Percentiles rank a stretch among this genome's conserved stretches.
Conservation (phyloP, 1,140 invertebrate species). For the Magallana ariakensis region DNA sequence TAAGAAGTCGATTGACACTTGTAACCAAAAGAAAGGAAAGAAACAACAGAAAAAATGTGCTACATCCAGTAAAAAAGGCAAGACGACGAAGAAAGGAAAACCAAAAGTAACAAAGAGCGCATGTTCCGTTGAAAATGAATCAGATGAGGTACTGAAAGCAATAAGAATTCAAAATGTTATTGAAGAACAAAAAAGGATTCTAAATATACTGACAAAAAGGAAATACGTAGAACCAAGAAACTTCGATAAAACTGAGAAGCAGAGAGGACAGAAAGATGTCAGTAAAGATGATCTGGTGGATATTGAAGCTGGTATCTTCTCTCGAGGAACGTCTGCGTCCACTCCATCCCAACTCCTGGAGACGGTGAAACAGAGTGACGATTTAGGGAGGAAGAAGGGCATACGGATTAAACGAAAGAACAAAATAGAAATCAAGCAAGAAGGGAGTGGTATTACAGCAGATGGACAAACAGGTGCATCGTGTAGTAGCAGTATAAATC, state of each 20-base stretch:
- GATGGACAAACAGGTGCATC: not conserved
- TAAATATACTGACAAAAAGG: not conserved
- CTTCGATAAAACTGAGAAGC: not conserved
- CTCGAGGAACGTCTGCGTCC: not conserved
- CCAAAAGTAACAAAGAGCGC: not conserved
- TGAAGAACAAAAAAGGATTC: not conserved
- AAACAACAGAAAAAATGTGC: not conserved
- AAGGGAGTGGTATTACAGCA: not conserved
- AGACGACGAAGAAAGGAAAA: not conserved
- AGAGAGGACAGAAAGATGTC: not conserved
- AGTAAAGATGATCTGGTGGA: not conserved
- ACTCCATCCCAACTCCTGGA: not conserved
- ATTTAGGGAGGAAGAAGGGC: not conserved
- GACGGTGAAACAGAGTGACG: not conserved
- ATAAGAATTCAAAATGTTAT: conserved; percentile 22
- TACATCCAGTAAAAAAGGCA: not conserved
- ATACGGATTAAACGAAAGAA: conserved; percentile 34
- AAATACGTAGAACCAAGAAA: not conserved
- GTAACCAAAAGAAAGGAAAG: not conserved
- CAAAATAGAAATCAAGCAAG: conserved; percentile 10
- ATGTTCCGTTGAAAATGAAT: not conserved
- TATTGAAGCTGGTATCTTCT: not conserved
- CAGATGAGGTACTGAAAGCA: not conserved
- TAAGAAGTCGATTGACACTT: not conserved
- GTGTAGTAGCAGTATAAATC: not conserved